Evolutionary conservation across 53 echinoderm and acorn worm species (phyloP), one percentile per base, ranked within the genome.

Genomic region (Patiria pectinifera): DNA sequence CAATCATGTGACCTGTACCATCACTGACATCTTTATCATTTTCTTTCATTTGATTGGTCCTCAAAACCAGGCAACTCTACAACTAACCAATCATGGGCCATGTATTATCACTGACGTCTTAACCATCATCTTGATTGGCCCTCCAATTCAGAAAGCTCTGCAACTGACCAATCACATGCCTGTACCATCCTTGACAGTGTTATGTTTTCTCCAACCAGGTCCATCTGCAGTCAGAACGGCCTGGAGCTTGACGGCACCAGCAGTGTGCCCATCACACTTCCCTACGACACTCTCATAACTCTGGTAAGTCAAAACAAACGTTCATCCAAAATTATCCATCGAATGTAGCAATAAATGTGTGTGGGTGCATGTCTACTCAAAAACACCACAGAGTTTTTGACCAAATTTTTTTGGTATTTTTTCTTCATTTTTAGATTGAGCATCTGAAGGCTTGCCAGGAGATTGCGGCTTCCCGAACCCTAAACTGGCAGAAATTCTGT

Each of bases 231-330:
- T 18, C 92, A 98, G 83, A 95, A 96, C 89, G 96, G 99, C 15
- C 85, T 98, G 48, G 94, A 98, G 63, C 86, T 95, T 25, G 92
- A 95, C n/a, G 92, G 92, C 8, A 93, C 91, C 14, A 91, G 94
- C 43, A 93, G 93, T 82, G 91, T 94, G 48, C 99, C 96, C 6
- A 94, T 97, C 87, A 93, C 95, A 2, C 85, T 98, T 49, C 99
- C 97, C 19, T 98, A 98, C 88, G 97, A 98, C 80, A 98, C 99
- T 6, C 97, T 98, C 59, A 98, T 98, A 18, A 95, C 95, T 62
- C 93, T 98, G 99, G 99, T 97, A 86, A 95, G 93, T 82, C 19
- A 58, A n/a, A 16, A 66, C 0, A 1, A 60, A 60, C 0, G 0
- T 8, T 11, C 8, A 0, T 12, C 60, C 12, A 60, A 35, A 35